These are phyloP conservation scores for Leucophenga maculata DNA, from an alignment of 2,888 invertebrate species.

Conservation along the genomic window DNA sequence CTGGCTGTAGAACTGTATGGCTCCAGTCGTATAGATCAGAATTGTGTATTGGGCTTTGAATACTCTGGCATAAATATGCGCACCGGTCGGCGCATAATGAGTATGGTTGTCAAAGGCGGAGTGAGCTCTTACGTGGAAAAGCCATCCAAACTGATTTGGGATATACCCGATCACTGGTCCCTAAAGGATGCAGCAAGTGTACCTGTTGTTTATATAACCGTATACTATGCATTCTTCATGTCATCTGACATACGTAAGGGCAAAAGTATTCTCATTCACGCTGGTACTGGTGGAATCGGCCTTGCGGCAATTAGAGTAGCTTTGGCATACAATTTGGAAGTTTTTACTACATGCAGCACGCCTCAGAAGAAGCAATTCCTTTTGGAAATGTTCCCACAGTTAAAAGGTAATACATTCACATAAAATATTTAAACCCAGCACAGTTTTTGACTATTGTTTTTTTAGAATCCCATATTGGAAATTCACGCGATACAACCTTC, in stretches of 20 bases:
- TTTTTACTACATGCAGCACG: slow-evolving; percentile 82
- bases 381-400: slow-evolving; percentile 73
- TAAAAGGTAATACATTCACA: slow-evolving; percentile 75
- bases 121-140: slow-evolving; percentile 73
- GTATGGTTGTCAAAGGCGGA: slow-evolving; percentile 74
- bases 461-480: slow-evolving; percentile 83
- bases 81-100: slow-evolving; percentile 79
- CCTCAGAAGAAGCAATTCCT: slow-evolving; percentile 78
- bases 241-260: slow-evolving; percentile 66
- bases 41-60: slow-evolving; percentile 81
- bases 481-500: slow-evolving; percentile 89
- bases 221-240: slow-evolving; percentile 74
- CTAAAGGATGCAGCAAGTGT: slow-evolving; percentile 84
- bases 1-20: slow-evolving; percentile 87
- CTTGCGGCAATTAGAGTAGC: slow-evolving; percentile 85
- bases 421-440: slow-evolving; percentile 53
- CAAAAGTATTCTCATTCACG: slow-evolving; percentile 74
- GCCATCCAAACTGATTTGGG: slow-evolving; percentile 74
- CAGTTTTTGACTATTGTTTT: too few species aligned
- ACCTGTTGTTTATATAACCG: slow-evolving; percentile 85
- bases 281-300: slow-evolving; percentile 82
- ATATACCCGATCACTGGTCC: slow-evolving; percentile 81
- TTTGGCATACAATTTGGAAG: slow-evolving; percentile 77
- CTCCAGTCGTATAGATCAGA: slow-evolving; percentile 77
- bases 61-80: slow-evolving; percentile 75